Evolutionary conservation across 2,888 invertebrate species (phyloP), one percentile per base, ranked within the genome.

Genomic region (Blastobasis adustella): DNA sequence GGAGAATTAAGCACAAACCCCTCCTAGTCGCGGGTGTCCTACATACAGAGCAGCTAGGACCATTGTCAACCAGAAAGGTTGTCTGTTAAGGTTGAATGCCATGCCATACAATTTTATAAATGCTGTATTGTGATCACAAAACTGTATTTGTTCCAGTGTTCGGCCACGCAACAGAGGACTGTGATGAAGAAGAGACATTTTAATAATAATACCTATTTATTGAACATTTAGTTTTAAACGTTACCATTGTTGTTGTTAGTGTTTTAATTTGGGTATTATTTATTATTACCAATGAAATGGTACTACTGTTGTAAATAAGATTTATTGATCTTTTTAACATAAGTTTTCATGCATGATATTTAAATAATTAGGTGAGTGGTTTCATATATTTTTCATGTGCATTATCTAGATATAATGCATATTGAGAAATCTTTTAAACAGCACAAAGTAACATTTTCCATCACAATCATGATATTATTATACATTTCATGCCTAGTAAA

Each of bases 181-280:
- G 97, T 88, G 93, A 94, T 79, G 96, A 96, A 77, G 93, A 93
- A 69, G 94, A 95, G 85, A 95, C 94, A 59, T 96, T 92, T 90
- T 95, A 91, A 81, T 63, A 64, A 58, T 40, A 40, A 9, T 60
- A 76, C 74, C 72, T 73, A 75, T 74, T 78, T 57, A 65, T 65
- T 59, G 10, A 49, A 50, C 45, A 55, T 67, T 70, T 80, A 77
- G 72, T 76, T 76, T 65, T 77, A 79, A 52, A 78, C 76, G 84
- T 86, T 87, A 86, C 84, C 80, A 70, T 82, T 85, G 76, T 83
- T 82, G 69, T 79, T 87, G 79, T 86, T 85, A 76, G 69, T 53
- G 63, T 72, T 79, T 79, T 78, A 72, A 72, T 64, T 74, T 76
- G 75, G 66, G 71, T 80, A 77, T 77, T 81, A 82, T 83, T 86